phyloP scores from a whole-genome alignment of 2,888 invertebrate species.

The Osmoderma eremita region DNA sequence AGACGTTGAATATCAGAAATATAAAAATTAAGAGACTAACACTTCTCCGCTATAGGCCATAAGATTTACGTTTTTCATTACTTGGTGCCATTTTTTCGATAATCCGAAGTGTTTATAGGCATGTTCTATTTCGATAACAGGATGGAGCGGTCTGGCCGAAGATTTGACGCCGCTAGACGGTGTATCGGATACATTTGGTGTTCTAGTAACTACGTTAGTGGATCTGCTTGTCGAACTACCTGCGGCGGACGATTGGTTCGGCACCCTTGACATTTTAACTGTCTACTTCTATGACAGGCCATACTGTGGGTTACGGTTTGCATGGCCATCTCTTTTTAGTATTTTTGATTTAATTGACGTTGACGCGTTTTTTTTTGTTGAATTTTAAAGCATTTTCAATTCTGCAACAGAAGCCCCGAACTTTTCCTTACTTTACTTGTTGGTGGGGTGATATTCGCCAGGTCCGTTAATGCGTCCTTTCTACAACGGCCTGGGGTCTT shows the following conservation, averaged over 20 bases:
- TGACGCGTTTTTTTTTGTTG: no score
- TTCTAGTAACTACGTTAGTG: background rate
- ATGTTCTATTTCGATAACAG: constrained; percentile 45
- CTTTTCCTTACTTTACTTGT: no score
- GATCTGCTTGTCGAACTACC: constrained; percentile 8
- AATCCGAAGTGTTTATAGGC: constrained; percentile 45
- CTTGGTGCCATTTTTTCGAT: constrained; percentile 41
- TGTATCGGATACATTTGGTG: constrained; percentile 1
- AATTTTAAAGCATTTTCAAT: no score
- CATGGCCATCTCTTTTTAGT: constrained; percentile 1
- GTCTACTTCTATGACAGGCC: constrained; percentile 33
- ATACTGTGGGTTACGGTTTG: constrained; percentile 4
- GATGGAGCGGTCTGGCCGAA: constrained; percentile 38
- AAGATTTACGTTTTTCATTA: constrained; percentile 44
- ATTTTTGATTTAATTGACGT: no score
- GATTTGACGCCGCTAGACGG: background rate
- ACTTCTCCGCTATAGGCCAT: constrained; percentile 45
- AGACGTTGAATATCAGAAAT: constrained; percentile 10
- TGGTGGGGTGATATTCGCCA: no score
- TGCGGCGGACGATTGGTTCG: constrained; percentile 6
- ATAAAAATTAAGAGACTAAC: constrained; percentile 31
- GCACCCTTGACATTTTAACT: constrained; percentile 30
- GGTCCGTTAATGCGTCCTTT: no score
- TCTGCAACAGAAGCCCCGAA: no score
- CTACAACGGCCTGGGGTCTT: no score